phyloP scores from a whole-genome alignment of 2,113 vertebrate genomes.

The Gadus chalcogrammus region DNA sequence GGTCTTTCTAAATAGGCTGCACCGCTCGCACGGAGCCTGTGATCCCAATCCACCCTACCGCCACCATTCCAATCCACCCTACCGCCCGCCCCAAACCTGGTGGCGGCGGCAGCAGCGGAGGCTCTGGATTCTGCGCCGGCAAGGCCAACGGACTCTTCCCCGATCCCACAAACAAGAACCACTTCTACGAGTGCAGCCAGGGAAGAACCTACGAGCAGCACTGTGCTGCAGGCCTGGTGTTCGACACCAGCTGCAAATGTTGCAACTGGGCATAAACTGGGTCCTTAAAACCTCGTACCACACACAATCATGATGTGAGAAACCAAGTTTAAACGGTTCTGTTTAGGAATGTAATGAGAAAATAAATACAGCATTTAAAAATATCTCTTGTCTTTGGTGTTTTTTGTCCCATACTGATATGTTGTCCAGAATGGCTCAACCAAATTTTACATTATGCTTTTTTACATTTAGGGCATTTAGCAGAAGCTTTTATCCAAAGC shows the following conservation, averaged over 20 bases:
- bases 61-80: slow-evolving; percentile 39
- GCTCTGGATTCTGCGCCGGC: slow-evolving; percentile 67
- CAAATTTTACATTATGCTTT: too few relatives aligned
- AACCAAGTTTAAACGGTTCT: too few relatives aligned
- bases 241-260: slow-evolving; percentile 66
- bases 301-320: too few relatives aligned
- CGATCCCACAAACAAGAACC: slow-evolving; percentile 55
- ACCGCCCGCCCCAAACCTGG: slow-evolving; percentile 11
- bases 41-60: slow-evolving; percentile 29
- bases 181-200: slow-evolving; percentile 64
- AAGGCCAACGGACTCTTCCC: slow-evolving; percentile 72
- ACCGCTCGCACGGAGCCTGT: slow-evolving; percentile 11
- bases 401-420: too few relatives aligned
- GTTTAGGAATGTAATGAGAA: too few relatives aligned
- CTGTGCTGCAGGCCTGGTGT: slow-evolving; percentile 60
- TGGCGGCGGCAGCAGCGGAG: slow-evolving; percentile 4
- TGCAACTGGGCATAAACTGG: slow-evolving; percentile 70
- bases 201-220: slow-evolving; percentile 41
- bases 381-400: too few relatives aligned
- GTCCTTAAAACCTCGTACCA: too few relatives aligned
- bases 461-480: too few relatives aligned
- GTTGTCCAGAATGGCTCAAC: too few relatives aligned
- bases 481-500: too few relatives aligned
- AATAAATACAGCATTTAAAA: too few relatives aligned
- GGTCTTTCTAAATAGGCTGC: slow-evolving; percentile 50